Percentiles rank a stretch among this genome's conserved stretches.
Conservation (phyloP, 2,888 invertebrate species). For the Latrodectus hesperus region DNA sequence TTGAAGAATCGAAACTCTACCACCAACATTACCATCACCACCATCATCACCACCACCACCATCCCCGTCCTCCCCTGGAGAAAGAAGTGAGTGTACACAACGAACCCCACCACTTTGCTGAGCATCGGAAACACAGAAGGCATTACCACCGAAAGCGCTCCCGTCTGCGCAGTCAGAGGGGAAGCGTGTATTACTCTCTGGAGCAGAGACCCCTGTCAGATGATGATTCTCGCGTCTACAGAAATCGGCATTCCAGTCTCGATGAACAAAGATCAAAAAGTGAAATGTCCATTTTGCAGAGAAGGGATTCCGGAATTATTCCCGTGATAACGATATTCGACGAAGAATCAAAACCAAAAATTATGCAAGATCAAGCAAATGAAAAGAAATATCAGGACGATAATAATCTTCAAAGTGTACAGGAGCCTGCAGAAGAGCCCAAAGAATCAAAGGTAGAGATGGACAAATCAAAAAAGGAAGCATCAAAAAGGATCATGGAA, state of each 20-base stretch:
- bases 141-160: constrained; percentile 49
- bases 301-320: background rate
- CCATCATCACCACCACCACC: constrained; percentile 59
- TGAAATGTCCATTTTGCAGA: constrained; percentile 50
- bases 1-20: background rate
- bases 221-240: constrained; percentile 24
- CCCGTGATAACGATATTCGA: background rate
- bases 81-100: constrained; percentile 25
- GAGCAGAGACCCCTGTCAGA: constrained; percentile 34
- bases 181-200: background rate
- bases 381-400: background rate
- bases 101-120: constrained; percentile 13
- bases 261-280: constrained; percentile 46
- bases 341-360: background rate
- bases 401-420: too few relatives aligned
- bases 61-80: constrained; percentile 19
- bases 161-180: background rate
- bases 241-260: constrained; percentile 5
- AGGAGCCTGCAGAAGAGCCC: too few relatives aligned
- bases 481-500: too few relatives aligned
- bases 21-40: constrained; percentile 58
- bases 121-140: constrained; percentile 43
- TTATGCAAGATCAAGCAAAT: too few relatives aligned
- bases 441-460: too few relatives aligned
- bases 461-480: too few relatives aligned